Percentiles rank a stretch among this genome's conserved stretches.
These are phyloP conservation scores for Camelus dromedarius DNA, from an alignment of 2,113 vertebrate species.

Conservation along the genomic window DNA sequence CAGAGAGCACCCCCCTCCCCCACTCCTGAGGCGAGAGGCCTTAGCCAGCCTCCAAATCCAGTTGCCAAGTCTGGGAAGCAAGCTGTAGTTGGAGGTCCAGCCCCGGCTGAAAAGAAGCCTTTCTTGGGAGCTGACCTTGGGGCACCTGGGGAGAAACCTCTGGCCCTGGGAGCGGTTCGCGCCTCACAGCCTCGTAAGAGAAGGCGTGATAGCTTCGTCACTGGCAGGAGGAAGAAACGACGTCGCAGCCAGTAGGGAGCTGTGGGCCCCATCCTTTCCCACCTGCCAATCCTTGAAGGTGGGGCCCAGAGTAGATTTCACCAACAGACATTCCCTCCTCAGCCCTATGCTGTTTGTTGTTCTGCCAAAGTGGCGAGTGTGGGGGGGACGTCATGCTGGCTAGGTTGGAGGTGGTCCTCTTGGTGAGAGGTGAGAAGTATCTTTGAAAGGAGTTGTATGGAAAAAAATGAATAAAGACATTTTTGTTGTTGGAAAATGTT, in stretches of 20 bases:
- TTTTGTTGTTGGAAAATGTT: conserved; percentile 45
- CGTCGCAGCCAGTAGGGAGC: conserved; percentile 67
- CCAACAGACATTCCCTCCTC: background rate
- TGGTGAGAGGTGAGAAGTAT: background rate
- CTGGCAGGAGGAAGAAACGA: conserved; percentile 75
- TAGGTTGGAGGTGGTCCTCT: background rate
- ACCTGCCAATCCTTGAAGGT: background rate
- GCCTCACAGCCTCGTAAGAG: conserved; percentile 71
- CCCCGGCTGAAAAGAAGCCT: background rate
- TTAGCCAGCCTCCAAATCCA: background rate
- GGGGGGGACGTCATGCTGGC: background rate
- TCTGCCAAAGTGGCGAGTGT: background rate
- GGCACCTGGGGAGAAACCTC: conserved; percentile 22
- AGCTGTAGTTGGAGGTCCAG: background rate
- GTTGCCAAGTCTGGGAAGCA: conserved; percentile 33
- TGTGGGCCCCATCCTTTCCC: background rate
- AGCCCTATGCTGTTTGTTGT: background rate
- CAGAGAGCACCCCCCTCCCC: background rate
- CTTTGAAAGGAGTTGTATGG: conserved; percentile 54
- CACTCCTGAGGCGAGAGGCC: background rate
- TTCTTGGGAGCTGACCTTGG: background rate
- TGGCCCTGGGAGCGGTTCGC: background rate
- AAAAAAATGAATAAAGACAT: conserved; percentile 38
- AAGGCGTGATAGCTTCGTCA: background rate
- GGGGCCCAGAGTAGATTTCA: background rate